Percentiles rank a stretch among this genome's conserved stretches.
Evolutionary conservation across 1,140 invertebrate species (phyloP).

Genomic region (Drosophila punjabiensis): DNA sequence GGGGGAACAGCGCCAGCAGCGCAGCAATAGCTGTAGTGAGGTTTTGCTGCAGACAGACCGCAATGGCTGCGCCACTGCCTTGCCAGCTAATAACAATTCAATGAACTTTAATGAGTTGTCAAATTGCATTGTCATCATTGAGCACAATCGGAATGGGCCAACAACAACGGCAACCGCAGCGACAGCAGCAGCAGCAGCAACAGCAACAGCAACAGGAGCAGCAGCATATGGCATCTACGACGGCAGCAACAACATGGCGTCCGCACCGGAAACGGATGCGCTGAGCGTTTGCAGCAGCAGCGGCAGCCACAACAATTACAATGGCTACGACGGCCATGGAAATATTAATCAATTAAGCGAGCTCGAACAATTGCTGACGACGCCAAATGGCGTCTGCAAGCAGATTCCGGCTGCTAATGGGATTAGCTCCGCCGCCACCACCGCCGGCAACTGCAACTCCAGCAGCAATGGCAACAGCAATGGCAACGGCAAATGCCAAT

Average conservation of each 20-base stretch:
- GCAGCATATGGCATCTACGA: slow-evolving; percentile 40
- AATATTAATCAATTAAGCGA: slow-evolving; percentile 80
- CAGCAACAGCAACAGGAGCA: slow-evolving; percentile 19
- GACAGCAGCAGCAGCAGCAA: slow-evolving; percentile 5
- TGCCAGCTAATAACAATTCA: slow-evolving; percentile 79
- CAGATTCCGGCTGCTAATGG: slow-evolving; percentile 38
- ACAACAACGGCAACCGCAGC: slow-evolving; percentile 22
- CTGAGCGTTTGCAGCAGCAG: slow-evolving; percentile 68
- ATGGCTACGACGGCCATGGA: slow-evolving; percentile 27
- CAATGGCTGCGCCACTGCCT: slow-evolving; percentile 61
- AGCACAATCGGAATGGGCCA: slow-evolving; percentile 68
- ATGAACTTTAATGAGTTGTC: slow-evolving; percentile 85
- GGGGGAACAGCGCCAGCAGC: slow-evolving; percentile 60
- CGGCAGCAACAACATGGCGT: slow-evolving; percentile 29
- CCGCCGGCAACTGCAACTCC: slow-evolving; percentile 11
- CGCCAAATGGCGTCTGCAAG: slow-evolving; percentile 24
- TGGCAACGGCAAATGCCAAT: slow-evolving; percentile 48
- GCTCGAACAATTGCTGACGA: slow-evolving; percentile 70
- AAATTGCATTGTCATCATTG: slow-evolving; percentile 85
- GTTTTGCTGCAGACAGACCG: slow-evolving; percentile 44
- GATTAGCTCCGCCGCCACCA: slow-evolving; percentile 32
- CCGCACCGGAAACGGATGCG: slow-evolving; percentile 67
- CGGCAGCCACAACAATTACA: slow-evolving; percentile 49
- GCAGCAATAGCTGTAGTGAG: slow-evolving; percentile 74
- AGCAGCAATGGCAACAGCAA: slow-evolving; percentile 9